Base-by-base conservation (phyloP, 2,797 vertebrate species). In the Acomys russatus region DNA sequence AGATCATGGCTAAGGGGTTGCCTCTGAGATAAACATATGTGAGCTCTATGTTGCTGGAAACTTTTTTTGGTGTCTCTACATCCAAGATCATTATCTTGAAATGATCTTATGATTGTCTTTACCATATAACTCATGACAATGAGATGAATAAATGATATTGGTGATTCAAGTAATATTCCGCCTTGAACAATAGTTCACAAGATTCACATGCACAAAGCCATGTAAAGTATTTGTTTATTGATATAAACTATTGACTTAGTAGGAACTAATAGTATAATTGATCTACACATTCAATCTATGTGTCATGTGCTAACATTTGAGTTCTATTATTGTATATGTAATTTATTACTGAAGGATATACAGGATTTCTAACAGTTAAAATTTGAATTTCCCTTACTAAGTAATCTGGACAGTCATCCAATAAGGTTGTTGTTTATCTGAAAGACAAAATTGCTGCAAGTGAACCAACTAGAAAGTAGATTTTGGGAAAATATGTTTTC, bases 401-500 rank as follows among this genome's bases (percentile, higher is more conserved):
- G 91, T 91, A 88, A 18, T 92, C 82, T 92, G 54, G n/a, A 94
- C 80, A 92, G 25, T 0, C 33, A 76, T 9, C 59, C 59, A 92
- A 71, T 78, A 49, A 91, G 20, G n/a, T 83, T 90, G 11, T 59
- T 95, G 5, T 66, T 88, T 73, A 87, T 93, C 33, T 91, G 54
- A 97, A 95, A 80, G 86, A 64, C 3, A 54, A 23, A 88, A 15
- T 74, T 28, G 61, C 25, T 85, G 28, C 18, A 94, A 96, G 80
- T 76, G 28, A 92, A 59, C 6, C 12, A 83, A 1, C 28, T 78
- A 87, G 44, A 82, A 95, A 88, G 25, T 80, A 56, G 59, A 91
- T 95, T 88, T 88, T 94, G 74, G 74, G 89, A 83, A 15, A 95
- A 95, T 3, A 9, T 54, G 54, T 89, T 96, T 84, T 66, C 83